phyloP scores from a whole-genome alignment of 2,888 invertebrate genomes.

The Euclidia mi region DNA sequence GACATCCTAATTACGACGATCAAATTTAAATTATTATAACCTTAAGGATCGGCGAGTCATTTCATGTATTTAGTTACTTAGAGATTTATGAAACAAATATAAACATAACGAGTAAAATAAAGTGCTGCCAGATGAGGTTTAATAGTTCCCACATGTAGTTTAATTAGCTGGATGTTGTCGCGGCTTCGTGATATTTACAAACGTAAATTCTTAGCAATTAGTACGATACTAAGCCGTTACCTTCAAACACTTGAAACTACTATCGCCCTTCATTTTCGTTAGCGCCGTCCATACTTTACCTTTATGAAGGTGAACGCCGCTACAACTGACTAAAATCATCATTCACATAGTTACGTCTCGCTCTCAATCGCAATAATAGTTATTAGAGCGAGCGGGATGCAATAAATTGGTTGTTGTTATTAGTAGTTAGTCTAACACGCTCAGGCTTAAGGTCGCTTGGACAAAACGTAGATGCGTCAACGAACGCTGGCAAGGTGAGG shows the following conservation, averaged over 20 bases:
- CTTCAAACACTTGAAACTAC: slow-evolving; percentile 81
- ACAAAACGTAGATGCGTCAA: slow-evolving; percentile 89
- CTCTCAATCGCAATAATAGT: slow-evolving; percentile 61
- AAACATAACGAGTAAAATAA: slow-evolving; percentile 31
- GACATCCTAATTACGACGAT: neutral
- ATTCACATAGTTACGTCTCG: slow-evolving; percentile 72
- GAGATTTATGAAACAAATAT: slow-evolving; percentile 25
- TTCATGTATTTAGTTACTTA: slow-evolving; percentile 4
- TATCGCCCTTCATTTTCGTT: slow-evolving; percentile 89
- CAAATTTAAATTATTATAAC: slow-evolving; percentile 10
- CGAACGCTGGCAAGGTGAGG: slow-evolving; percentile 88
- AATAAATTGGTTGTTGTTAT: slow-evolving; percentile 79
- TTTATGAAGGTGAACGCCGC: slow-evolving; percentile 82
- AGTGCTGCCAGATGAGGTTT: slow-evolving; percentile 39
- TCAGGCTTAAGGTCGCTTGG: slow-evolving; percentile 85
- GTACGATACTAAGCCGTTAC: slow-evolving; percentile 76
- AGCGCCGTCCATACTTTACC: slow-evolving; percentile 85
- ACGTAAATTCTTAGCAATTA: slow-evolving; percentile 76
- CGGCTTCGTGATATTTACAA: slow-evolving; percentile 59
- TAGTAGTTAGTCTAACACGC: slow-evolving; percentile 80
- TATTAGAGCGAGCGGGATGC: slow-evolving; percentile 78
- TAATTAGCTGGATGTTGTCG: slow-evolving; percentile 26
- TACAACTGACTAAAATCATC: slow-evolving; percentile 73
- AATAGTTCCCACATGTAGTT: slow-evolving; percentile 35
- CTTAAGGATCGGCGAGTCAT: slow-evolving; percentile 7